Evolutionary conservation across 2,888 invertebrate species (phyloP), one percentile per base, ranked within the genome.

Genomic region (Leucophora obtusa): DNA sequence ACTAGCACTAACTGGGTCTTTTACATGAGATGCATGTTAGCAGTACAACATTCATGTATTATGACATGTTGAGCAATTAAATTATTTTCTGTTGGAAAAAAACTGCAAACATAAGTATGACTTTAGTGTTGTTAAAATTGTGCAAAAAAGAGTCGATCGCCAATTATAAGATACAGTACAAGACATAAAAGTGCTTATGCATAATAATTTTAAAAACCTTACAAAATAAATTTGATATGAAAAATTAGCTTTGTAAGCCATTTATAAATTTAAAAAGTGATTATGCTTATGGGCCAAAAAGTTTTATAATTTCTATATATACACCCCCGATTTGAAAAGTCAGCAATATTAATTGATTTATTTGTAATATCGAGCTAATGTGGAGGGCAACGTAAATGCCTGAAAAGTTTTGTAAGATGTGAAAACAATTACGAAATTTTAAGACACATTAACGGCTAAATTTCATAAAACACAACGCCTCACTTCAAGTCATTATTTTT

Each of bases 61-160:
- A 85, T 85, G 85, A 85, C 85, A 85, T 85, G 84, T 84, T 83
- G 82, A 83, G 85, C 85, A 86, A 85, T 86, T 85, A 86, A 85
- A 86, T 85, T 84, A 85, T 85, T 85, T 84, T 71, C 73, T 68
- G 56, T 80, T 56, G 58, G 51, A 71, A 66, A 47, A 15, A 28
- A 28, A 6, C 28, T 3, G 6, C 7, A 28, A 28, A 7, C 7
- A 28, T 28, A 7, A 28, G 28, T 66, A 71, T 66, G 43, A 50
- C 54, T 66, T 65, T 50, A 7, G 28, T 51, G 5, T 11, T 43
- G 28, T 69, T n/a, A n/a, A 43, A 24, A 54, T 18, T 14, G 14
- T 17, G 47, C 47, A 50, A 47, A 24, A 7, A 70, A 21, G 15
- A 3, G 60, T 53, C 38, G 51, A 79, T 75, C 70, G 50, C 74